Evolutionary conservation across 2,888 invertebrate species (phyloP).

Genomic region (Drosophila kuntzei): DNA sequence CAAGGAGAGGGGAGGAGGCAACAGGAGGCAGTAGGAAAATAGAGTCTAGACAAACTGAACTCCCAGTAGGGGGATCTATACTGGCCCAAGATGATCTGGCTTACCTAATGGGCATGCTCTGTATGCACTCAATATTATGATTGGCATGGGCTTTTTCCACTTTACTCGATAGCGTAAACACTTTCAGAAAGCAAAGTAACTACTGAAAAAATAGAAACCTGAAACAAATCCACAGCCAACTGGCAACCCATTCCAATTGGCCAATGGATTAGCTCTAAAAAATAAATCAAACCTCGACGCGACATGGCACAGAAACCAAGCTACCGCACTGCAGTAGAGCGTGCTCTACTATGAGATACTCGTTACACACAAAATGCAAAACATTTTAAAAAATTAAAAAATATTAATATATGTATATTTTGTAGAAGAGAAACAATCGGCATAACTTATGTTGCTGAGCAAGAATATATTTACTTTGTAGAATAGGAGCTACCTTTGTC

Average conservation of each 20-base stretch:
- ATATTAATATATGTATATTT: too few species aligned
- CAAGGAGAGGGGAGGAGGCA: not conserved
- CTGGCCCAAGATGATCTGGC: conserved; percentile 24
- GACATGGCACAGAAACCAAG: conserved; percentile 44
- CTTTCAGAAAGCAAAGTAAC: conserved; percentile 9
- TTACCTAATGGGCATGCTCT: conserved; percentile 22
- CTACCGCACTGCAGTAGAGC: not conserved
- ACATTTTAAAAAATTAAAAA: not conserved
- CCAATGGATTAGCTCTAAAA: conserved; percentile 49
- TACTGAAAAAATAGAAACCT: conserved; percentile 12
- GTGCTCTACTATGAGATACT: not conserved
- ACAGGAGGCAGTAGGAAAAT: conserved; percentile 7
- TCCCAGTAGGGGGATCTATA: conserved; percentile 30
- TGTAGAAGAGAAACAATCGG: too few species aligned
- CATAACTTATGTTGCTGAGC: too few species aligned
- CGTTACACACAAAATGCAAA: not conserved
- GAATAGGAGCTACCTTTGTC: too few species aligned
- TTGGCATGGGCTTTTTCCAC: conserved; percentile 42
- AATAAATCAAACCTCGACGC: conserved; percentile 71
- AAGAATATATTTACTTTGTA: too few species aligned
- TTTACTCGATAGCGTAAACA: conserved; percentile 29
- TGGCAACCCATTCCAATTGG: conserved; percentile 21
- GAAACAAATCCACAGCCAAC: conserved; percentile 12
- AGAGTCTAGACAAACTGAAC: conserved; percentile 44
- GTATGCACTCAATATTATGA: conserved; percentile 56